These are phyloP conservation scores for Cebus imitator DNA, from an alignment of 2,113 vertebrate genomes.

Conservation along the genomic window DNA sequence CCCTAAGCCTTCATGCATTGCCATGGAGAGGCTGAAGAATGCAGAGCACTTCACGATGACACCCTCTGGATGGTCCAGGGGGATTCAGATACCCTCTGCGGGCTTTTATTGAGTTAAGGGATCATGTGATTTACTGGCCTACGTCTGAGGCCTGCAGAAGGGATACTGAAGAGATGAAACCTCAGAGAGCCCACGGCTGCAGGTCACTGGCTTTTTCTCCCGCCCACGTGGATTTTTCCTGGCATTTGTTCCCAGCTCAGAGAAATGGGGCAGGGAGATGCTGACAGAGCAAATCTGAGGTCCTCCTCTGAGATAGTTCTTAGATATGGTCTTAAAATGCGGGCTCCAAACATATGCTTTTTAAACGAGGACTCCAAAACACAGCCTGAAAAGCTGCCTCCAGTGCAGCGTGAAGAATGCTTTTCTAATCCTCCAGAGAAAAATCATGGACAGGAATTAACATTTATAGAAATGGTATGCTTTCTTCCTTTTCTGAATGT, in stretches of 20 bases:
- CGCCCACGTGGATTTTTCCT: background rate
- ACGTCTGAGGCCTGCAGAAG: background rate
- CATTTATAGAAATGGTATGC: background rate
- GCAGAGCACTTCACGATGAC: constrained; percentile 11
- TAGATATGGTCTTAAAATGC: background rate
- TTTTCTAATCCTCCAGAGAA: background rate
- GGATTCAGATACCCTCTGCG: background rate
- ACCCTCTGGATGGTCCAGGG: background rate
- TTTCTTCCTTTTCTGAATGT: background rate
- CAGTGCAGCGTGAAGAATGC: background rate
- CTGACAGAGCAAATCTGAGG: background rate
- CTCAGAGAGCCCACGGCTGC: background rate
- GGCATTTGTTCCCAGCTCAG: background rate
- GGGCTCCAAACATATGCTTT: background rate
- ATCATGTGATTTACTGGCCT: background rate
- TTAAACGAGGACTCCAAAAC: background rate
- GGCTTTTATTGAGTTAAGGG: background rate
- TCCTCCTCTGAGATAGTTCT: background rate
- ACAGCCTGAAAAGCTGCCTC: background rate
- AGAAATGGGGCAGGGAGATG: background rate
- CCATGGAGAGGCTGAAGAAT: constrained; percentile 48
- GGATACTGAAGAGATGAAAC: background rate
- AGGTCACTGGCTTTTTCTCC: background rate
- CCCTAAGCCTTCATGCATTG: background rate
- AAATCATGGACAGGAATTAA: background rate